phyloP scores from a whole-genome alignment of 2,888 invertebrate genomes.

The Prosopocoilus inquinatus region DNA sequence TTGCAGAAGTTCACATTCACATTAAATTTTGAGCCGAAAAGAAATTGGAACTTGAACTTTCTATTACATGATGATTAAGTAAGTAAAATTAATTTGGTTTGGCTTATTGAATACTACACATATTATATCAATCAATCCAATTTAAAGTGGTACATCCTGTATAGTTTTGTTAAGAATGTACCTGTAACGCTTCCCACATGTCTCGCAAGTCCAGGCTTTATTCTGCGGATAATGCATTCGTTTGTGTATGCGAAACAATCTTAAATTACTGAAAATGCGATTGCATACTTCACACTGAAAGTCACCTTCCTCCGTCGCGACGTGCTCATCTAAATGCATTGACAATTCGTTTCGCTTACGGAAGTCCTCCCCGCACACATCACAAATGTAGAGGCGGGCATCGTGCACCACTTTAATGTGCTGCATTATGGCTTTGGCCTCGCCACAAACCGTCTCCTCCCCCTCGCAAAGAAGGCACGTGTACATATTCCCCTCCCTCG shows the following conservation, averaged over 20 bases:
- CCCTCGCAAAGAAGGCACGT: slow-evolving; percentile 57
- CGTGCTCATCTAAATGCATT: slow-evolving; percentile 63
- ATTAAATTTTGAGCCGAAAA: too few relatives aligned
- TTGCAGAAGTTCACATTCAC: too few relatives aligned
- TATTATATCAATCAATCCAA: too few relatives aligned
- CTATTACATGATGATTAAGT: too few relatives aligned
- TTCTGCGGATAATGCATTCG: slow-evolving; percentile 62
- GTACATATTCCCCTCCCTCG: slow-evolving; percentile 51
- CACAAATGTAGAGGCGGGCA: slow-evolving; percentile 67
- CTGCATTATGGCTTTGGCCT: slow-evolving; percentile 59
- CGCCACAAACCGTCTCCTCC: slow-evolving; percentile 50
- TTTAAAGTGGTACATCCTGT: not conserved
- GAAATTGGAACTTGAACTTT: too few relatives aligned
- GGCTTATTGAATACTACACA: not conserved
- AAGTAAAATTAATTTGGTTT: not conserved
- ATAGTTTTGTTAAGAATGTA: slow-evolving; percentile 27
- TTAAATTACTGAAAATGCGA: slow-evolving; percentile 60
- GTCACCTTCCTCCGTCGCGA: slow-evolving; percentile 61
- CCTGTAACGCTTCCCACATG: slow-evolving; percentile 67
- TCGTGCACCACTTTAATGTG: slow-evolving; percentile 65
- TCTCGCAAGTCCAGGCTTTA: slow-evolving; percentile 63
- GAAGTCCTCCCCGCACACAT: slow-evolving; percentile 66
- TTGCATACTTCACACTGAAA: slow-evolving; percentile 65
- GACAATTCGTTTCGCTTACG: slow-evolving; percentile 62
- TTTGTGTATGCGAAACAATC: slow-evolving; percentile 62